Evolutionary conservation across 2,888 invertebrate species (phyloP).

Genomic region (Calameuta filiformis): DNA sequence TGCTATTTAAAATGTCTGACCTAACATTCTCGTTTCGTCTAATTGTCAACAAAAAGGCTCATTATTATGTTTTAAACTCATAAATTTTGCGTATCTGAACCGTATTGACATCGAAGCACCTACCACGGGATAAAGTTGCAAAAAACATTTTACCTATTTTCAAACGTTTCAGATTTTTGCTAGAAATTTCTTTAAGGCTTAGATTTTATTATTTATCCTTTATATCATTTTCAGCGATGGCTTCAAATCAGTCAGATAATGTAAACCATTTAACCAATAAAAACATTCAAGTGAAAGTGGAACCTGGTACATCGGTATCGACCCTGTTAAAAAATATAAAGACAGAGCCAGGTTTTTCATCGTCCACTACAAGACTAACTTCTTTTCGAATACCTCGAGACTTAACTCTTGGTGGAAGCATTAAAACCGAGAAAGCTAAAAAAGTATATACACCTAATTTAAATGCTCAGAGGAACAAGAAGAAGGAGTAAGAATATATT

Average conservation of each 20-base stretch:
- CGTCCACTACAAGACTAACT: conserved; percentile 48
- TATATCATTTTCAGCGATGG: conserved; percentile 21
- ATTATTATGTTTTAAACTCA: too few relatives aligned
- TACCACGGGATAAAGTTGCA: too few relatives aligned
- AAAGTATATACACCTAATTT: conserved; percentile 60
- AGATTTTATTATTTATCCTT: too few relatives aligned
- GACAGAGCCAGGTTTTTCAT: conserved; percentile 47
- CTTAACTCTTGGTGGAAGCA: conserved; percentile 58
- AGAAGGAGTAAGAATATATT: conserved; percentile 54
- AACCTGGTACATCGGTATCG: conserved; percentile 42
- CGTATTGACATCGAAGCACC: too few relatives aligned
- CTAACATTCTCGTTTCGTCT: too few relatives aligned
- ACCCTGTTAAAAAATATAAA: conserved; percentile 44
- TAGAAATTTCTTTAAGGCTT: too few relatives aligned
- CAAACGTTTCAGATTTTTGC: too few relatives aligned
- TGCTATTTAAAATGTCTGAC: too few relatives aligned
- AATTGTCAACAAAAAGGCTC: too few relatives aligned
- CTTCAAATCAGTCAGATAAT: conserved; percentile 27
- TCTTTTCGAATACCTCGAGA: conserved; percentile 60
- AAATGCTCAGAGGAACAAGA: conserved; percentile 60
- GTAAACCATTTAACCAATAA: neutral
- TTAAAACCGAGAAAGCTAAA: conserved; percentile 55
- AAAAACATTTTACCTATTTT: too few relatives aligned
- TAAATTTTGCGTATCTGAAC: too few relatives aligned
- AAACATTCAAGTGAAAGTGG: conserved; percentile 42